Evolutionary conservation across 2,113 vertebrate genomes (phyloP), one percentile per base, ranked within the genome.

Genomic region (Camelus dromedarius): DNA sequence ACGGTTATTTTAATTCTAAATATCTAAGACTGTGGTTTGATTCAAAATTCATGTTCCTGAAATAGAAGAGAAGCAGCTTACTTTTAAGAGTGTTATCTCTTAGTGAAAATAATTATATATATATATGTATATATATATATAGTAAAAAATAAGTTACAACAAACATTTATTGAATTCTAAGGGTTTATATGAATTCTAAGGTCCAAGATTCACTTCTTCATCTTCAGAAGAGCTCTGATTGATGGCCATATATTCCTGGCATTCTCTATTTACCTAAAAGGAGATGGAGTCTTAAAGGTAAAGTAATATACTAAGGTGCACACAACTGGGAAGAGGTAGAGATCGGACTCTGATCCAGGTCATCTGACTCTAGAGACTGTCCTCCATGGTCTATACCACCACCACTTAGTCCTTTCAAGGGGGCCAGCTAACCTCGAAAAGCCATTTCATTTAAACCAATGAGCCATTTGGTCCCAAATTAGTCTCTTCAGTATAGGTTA

Each of bases 11-110:
- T 72, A 50, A 81, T 52, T 46, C 8, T 38, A 82, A 54, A 82
- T 82, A 66, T 62, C 67, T 82, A 58, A 64, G 26, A 70, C 0
- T 19, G 3, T 56, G 69, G 1, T 30, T 2, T 32, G 22, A 90
- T 60, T 82, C 46, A 87, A 86, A 70, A 54, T 22, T 32, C 28
- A 69, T 46, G 0, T 62, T 88, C 8, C 54, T n/a, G 2, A 69
- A 84, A 93, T 77, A 32, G 58, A 89, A 93, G 24, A 87, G 32
- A 72, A 83, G 24, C 6, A 58, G 11, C 1, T 82, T 97, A 58
- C 70, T 77, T 89, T 81, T 81, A 76, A 90, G 38, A 79, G 3
- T 30, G 1, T 13, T 58, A 35, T 89, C 9, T 42, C 54, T 52
- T 76, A 42, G 35, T 91, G 15, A 56, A 72, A 70, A 70, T 42